A percentile compares a stretch with the other conserved stretches of the same genome.
phyloP scores from a whole-genome alignment of 2,888 invertebrate species.

The Hedychridium roseum region DNA sequence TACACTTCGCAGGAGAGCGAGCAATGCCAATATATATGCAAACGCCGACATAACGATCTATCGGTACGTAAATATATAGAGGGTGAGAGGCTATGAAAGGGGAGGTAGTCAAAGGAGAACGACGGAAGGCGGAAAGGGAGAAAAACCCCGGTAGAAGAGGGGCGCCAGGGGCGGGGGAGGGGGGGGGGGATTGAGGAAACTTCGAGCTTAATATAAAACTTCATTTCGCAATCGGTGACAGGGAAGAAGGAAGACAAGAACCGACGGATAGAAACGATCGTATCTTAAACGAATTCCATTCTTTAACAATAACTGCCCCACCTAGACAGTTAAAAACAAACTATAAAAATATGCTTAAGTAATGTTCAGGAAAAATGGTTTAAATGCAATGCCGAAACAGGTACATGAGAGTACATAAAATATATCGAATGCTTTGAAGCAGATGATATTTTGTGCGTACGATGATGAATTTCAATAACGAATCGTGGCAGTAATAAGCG shows the following conservation, averaged over 20 bases:
- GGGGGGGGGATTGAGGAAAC: constrained; percentile 23
- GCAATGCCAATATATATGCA: constrained; percentile 62
- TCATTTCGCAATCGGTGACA: constrained; percentile 61
- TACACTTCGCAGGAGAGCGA: constrained; percentile 40
- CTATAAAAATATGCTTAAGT: no score
- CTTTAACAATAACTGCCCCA: no score
- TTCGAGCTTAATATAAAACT: constrained; percentile 63
- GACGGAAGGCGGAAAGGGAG: constrained; percentile 16
- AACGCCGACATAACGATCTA: constrained; percentile 63
- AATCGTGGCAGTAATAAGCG: no score
- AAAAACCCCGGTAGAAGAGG: constrained; percentile 12
- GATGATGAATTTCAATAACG: no score
- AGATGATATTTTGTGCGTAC: no score
- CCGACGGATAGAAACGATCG: constrained; percentile 48
- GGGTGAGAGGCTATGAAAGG: constrained; percentile 34
- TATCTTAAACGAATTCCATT: no score
- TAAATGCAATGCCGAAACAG: no score
- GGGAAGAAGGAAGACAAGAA: constrained; percentile 43
- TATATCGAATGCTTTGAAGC: no score
- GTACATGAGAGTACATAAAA: no score
- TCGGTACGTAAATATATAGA: constrained; percentile 61
- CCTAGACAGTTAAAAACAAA: no score
- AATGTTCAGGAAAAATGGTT: no score
- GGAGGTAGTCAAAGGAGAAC: constrained; percentile 24
- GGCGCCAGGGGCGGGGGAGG: constrained; percentile 8